Evolutionary conservation across 2,113 vertebrate species (phyloP).

Genomic region (Chaetodon trifascialis): DNA sequence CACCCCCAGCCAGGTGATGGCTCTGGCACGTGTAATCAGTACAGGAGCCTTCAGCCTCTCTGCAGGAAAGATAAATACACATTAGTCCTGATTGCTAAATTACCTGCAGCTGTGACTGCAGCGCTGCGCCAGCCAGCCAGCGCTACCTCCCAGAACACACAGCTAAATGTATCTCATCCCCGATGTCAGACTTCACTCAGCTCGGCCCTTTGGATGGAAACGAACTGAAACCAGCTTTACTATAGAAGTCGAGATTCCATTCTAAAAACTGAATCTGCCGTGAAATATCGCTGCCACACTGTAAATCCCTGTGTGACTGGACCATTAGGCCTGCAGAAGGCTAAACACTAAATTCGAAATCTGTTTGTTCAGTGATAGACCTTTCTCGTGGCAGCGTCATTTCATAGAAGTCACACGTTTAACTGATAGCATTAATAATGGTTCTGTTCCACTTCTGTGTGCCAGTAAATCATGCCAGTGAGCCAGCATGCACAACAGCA

Average conservation of each 20-base stretch:
- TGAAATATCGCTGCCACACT: background rate
- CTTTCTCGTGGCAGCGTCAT: constrained; percentile 3
- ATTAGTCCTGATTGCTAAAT: constrained; percentile 63
- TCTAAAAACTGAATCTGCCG: background rate
- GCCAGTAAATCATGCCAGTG: constrained; percentile 5
- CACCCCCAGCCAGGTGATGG: constrained; percentile 37
- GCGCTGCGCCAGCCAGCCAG: constrained; percentile 26
- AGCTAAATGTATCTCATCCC: background rate
- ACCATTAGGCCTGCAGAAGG: background rate
- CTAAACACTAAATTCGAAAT: constrained; percentile 1
- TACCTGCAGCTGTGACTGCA: constrained; percentile 59
- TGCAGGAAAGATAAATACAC: constrained; percentile 62
- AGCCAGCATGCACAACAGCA: background rate
- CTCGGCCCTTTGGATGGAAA: background rate
- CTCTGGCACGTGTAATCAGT: constrained; percentile 44
- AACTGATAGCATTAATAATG: constrained; percentile 29
- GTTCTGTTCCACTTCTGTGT: constrained; percentile 1
- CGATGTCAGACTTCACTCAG: background rate
- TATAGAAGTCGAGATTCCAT: background rate
- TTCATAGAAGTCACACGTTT: constrained; percentile 16
- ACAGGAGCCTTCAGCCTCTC: constrained; percentile 26
- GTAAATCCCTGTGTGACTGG: background rate
- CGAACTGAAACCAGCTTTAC: background rate
- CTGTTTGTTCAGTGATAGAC: constrained; percentile 7
- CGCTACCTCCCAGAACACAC: background rate